Evolutionary conservation across 2,797 vertebrate species (phyloP), one percentile per base, ranked within the genome.

Genomic region (Antrozous pallidus): DNA sequence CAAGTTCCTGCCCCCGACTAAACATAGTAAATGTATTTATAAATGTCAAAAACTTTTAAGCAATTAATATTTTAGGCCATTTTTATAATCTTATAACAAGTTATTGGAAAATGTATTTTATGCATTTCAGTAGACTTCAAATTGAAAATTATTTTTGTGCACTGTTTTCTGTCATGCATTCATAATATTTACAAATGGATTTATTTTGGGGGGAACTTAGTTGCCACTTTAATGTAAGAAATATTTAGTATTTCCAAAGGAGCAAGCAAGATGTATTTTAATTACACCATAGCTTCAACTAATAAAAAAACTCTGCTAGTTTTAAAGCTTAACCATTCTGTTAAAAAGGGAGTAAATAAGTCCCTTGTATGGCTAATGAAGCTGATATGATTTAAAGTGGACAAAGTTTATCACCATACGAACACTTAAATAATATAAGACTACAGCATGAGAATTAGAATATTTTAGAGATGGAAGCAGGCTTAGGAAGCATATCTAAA

Each of bases 321-420:
- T 82, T 88, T 79, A 87, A 86, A 69, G 26, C 40, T 81, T 78
- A 94, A 86, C n/a, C 47, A 69, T 91, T 90, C 12, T 78, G 8
- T 58, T 69, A 4, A 78, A 81, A 85, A 85, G 17, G 38, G 18
- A 26, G 13, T n/a, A 26, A 51, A 77, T 56, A 33, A 33, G 8
- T 74, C 16, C 31, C 26, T 33, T 36, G 14, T 78, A n/a, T 70
- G 36, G 69, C 24, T 86, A 85, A 73, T 28, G 75, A 40, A 45
- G 33, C 18, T 67, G 28, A 56, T 3, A 18, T 16, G 18, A 56
- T 71, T 85, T 56, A 5, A n/a, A 90, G 94, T 38, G 56, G 61
- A 82, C 42, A 70, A 75, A 79, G 58, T 40, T 45, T 8, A 87
- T 13, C 28, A 26, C 6, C 63, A 18, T n/a, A 38, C 13, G 42